Evolutionary conservation across 2,113 vertebrate genomes (phyloP).

Genomic region (Semicossyphus pulcher): DNA sequence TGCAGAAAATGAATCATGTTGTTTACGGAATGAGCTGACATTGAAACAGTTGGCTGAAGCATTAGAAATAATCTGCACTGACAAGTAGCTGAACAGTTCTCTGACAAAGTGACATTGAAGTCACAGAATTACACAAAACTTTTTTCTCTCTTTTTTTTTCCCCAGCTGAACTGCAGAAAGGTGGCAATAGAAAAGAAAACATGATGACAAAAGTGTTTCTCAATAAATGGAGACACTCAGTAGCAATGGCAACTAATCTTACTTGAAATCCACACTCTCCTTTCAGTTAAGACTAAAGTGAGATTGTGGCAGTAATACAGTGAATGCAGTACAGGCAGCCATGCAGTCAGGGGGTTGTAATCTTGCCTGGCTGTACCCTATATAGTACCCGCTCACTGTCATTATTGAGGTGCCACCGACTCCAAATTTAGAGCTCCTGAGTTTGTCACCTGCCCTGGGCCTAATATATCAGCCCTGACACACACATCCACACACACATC

Average conservation of each 20-base stretch:
- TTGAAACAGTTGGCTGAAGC: conserved; percentile 58
- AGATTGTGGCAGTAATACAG: conserved; percentile 32
- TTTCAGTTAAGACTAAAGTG: conserved; percentile 42
- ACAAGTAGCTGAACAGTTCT: conserved; percentile 57
- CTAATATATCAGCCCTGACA: conserved; percentile 58
- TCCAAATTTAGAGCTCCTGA: conserved; percentile 72
- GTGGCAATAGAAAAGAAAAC: conserved; percentile 13
- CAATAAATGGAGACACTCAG: conserved; percentile 26
- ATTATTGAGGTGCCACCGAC: conserved; percentile 66
- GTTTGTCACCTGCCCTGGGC: conserved; percentile 63
- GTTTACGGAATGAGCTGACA: conserved; percentile 60
- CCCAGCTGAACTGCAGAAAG: conserved; percentile 31
- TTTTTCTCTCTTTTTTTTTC: conserved; percentile 15
- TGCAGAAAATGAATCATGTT: conserved; percentile 40
- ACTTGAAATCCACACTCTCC: conserved; percentile 11
- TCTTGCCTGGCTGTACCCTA: conserved; percentile 35
- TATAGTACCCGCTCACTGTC: conserved; percentile 33
- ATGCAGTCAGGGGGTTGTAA: conserved; percentile 42
- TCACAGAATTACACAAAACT: conserved; percentile 36
- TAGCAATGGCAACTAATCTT: conserved; percentile 15
- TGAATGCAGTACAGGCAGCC: conserved; percentile 15
- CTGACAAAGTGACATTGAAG: conserved; percentile 67
- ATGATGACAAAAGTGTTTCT: conserved; percentile 19
- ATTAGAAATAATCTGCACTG: conserved; percentile 63
- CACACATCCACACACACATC: conserved; percentile 39